Base-by-base conservation (phyloP, 2,888 invertebrate species). In the Phoenoteleia sp. region DNA sequence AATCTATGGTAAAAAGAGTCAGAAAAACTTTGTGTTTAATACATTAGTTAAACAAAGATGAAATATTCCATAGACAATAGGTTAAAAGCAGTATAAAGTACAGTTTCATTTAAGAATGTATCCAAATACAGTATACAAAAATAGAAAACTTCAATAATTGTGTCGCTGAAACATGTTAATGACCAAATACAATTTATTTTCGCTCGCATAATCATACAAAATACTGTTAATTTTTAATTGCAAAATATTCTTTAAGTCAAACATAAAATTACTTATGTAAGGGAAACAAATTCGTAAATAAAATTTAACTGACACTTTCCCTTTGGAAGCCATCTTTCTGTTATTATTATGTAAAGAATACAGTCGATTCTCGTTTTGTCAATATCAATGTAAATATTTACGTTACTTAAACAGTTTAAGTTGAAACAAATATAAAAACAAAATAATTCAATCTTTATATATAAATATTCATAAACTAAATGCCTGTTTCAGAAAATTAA, bases 41-140 rank as follows among this genome's bases (percentile, higher is more conserved):
- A n/a, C n/a, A n/a, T n/a, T n/a, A n/a, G n/a, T n/a, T n/a, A n/a
- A n/a, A n/a, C n/a, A n/a, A n/a, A n/a, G n/a, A n/a, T n/a, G n/a
- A n/a, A n/a, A n/a, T n/a, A n/a, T n/a, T n/a, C n/a, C n/a, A n/a
- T n/a, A n/a, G n/a, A n/a, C n/a, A n/a, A n/a, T n/a, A n/a, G n/a
- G n/a, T n/a, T n/a, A 75, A 66, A 25, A n/a, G 39, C 15, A 21
- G 9, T 52, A 64, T 17, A 42, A 67, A 66, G 56, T 17, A 66
- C 1, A 56, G 33, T 64, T 52, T 52, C 64, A 9, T 11, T 19
- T 64, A 45, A 23, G n/a, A 45, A 45, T 29, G 29, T 23, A 23
- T 71, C 58, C 27, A 71, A 71, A 71, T 71, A 56, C 45, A 58
- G 71, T 23, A 13, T 45, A 69, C 13, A 69, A 69, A 45, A 56